Percentiles rank a stretch among this genome's conserved stretches.
Evolutionary conservation across 2,113 vertebrate genomes (phyloP).

Genomic region (Rousettus leschenaultii): DNA sequence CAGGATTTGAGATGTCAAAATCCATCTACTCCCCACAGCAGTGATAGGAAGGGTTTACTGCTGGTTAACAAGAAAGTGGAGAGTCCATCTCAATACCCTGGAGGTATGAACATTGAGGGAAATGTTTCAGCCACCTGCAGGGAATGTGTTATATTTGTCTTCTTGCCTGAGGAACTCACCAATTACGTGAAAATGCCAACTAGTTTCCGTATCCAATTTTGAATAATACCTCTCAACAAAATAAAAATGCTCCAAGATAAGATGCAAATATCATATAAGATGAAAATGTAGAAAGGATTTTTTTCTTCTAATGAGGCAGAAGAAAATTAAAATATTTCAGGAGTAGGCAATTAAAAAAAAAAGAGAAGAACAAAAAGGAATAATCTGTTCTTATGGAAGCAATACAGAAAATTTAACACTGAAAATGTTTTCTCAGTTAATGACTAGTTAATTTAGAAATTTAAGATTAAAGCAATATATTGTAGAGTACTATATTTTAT

Average conservation of each 20-base stretch:
- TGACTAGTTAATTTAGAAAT: neutral
- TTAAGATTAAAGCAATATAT: neutral
- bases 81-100: neutral
- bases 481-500: neutral
- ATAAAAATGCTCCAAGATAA: neutral
- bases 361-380: neutral
- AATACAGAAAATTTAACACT: neutral
- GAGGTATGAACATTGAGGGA: neutral
- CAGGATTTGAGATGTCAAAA: neutral
- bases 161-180: conserved; percentile 41
- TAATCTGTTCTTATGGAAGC: neutral
- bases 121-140: neutral
- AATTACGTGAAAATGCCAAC: conserved; percentile 53
- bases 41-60: neutral
- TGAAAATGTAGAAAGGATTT: neutral
- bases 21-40: neutral
- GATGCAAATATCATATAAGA: neutral
- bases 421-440: neutral
- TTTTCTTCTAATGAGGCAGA: neutral
- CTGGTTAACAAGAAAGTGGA: neutral
- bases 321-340: neutral
- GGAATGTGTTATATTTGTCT: conserved; percentile 31
- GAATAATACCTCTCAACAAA: neutral
- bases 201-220: conserved; percentile 29
- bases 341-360: neutral